These are phyloP conservation scores for Endotricha flammealis DNA, from an alignment of 2,888 invertebrate genomes.

Conservation along the genomic window DNA sequence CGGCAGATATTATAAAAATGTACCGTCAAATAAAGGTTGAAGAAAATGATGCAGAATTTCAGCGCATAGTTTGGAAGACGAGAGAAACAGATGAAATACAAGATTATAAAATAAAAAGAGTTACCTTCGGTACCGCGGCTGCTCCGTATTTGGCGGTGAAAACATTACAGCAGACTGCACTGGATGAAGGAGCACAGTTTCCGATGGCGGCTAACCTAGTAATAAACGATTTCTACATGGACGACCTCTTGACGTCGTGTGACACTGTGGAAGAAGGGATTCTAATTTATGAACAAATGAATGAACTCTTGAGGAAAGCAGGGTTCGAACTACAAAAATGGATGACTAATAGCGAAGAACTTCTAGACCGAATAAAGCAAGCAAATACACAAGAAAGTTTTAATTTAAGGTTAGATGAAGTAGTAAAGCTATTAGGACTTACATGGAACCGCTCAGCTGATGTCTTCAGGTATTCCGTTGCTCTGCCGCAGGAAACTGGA, in stretches of 20 bases:
- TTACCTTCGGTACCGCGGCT: constrained; percentile 29
- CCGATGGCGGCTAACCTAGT: constrained; percentile 22
- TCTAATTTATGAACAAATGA: constrained; percentile 22
- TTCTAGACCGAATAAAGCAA: constrained; percentile 10
- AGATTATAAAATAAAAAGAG: constrained; percentile 20
- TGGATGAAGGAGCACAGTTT: constrained; percentile 21
- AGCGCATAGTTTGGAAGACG: constrained; percentile 20
- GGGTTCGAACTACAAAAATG: constrained; percentile 34
- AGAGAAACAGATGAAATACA: constrained; percentile 13
- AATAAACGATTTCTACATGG: constrained; percentile 22
- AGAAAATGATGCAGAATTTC: constrained; percentile 22
- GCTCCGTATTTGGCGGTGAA: constrained; percentile 30
- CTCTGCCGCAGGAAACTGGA: constrained; percentile 13
- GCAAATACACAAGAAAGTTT: constrained; percentile 1
- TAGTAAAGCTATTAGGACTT: constrained; percentile 27
- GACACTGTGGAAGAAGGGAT: constrained; percentile 21
- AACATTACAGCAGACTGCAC: constrained; percentile 26
- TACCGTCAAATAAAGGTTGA: constrained; percentile 27
- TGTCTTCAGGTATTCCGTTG: constrained; percentile 23
- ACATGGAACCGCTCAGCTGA: constrained; percentile 27
- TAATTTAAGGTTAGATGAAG: constrained; percentile 19
- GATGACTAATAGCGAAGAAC: constrained; percentile 21
- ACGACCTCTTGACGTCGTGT: constrained; percentile 25
- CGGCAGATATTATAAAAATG: constrained; percentile 33
- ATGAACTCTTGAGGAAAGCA: constrained; percentile 24